These are phyloP conservation scores for Lerema accius DNA, from an alignment of 1,140 invertebrate species.

Conservation along the genomic window DNA sequence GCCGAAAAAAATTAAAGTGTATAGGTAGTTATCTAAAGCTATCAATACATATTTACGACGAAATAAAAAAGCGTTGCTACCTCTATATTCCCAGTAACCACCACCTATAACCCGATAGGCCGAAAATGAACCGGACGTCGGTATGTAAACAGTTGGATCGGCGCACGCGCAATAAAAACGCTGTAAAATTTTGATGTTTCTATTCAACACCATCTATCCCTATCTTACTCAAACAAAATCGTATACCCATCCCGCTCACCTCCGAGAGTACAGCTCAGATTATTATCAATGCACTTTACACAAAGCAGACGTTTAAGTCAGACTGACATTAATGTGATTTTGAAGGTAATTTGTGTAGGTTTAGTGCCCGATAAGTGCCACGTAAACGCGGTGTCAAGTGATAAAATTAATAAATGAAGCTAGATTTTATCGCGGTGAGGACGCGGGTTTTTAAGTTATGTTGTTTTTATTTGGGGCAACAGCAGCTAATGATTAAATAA, in stretches of 20 bases:
- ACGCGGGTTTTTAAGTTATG: constrained; percentile 3
- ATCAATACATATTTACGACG: constrained; percentile 24
- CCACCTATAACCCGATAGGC: constrained; percentile 44
- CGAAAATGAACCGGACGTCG: constrained; percentile 64
- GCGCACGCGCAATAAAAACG: constrained; percentile 76
- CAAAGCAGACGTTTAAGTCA: constrained; percentile 76
- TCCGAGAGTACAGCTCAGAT: constrained; percentile 69
- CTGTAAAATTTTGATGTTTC: constrained; percentile 82
- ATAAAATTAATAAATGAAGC: constrained; percentile 75
- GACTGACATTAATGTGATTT: constrained; percentile 79
- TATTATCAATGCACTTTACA: constrained; percentile 83
- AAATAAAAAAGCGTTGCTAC: constrained; percentile 31
- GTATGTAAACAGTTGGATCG: constrained; percentile 68
- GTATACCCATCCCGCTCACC: constrained; percentile 46
- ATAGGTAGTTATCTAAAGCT: too few relatives aligned
- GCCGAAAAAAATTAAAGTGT: background rate
- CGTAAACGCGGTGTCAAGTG: constrained; percentile 72
- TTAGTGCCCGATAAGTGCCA: constrained; percentile 72
- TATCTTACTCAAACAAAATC: constrained; percentile 33
- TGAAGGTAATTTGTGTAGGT: constrained; percentile 79
- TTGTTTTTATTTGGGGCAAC: background rate
- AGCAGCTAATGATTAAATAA: too few relatives aligned
- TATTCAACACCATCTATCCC: constrained; percentile 62
- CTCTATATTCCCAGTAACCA: constrained; percentile 43
- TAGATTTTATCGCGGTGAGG: constrained; percentile 51